A percentile compares a stretch with the other conserved stretches of the same genome.
These are phyloP conservation scores for Sceliomorpha sp. DNA, from an alignment of 2,888 invertebrate species.

Conservation along the genomic window DNA sequence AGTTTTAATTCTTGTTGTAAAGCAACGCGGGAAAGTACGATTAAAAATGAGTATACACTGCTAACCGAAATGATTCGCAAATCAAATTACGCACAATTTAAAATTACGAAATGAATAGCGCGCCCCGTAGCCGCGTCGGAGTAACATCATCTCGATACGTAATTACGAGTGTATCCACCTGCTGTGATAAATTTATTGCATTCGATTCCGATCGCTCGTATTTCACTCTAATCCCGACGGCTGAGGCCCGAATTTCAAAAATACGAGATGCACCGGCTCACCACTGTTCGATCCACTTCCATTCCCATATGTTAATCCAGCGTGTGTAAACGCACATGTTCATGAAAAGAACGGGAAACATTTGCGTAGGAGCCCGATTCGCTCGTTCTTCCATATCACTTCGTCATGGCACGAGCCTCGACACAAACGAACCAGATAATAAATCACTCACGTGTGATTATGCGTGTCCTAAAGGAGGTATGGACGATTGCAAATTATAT, in stretches of 20 bases:
- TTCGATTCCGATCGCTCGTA: slow-evolving; percentile 55
- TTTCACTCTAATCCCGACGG: slow-evolving; percentile 53
- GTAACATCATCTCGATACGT: slow-evolving; percentile 48
- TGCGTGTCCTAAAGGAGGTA: slow-evolving; percentile 33
- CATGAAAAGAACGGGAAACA: slow-evolving; percentile 51
- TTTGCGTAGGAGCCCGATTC: slow-evolving; percentile 49
- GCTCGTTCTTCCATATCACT: slow-evolving; percentile 45
- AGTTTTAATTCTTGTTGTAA: too few relatives aligned
- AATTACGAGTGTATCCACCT: slow-evolving; percentile 54
- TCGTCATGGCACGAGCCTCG: slow-evolving; percentile 25
- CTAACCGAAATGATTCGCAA: background rate
- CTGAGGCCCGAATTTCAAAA: slow-evolving; percentile 49
- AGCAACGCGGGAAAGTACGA: too few relatives aligned
- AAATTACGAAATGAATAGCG: slow-evolving; percentile 30
- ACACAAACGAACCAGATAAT: slow-evolving; percentile 37
- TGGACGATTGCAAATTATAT: background rate
- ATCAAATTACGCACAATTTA: slow-evolving; percentile 14
- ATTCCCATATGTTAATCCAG: slow-evolving; percentile 52
- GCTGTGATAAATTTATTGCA: slow-evolving; percentile 56
- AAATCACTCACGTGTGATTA: slow-evolving; percentile 51
- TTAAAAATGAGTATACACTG: too few relatives aligned
- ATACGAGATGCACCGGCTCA: slow-evolving; percentile 45
- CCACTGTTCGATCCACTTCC: slow-evolving; percentile 44
- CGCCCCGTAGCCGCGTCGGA: slow-evolving; percentile 34
- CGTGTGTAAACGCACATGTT: slow-evolving; percentile 55